Conservation (phyloP, 2,113 vertebrate genomes). For the Spermophilus dauricus region DNA sequence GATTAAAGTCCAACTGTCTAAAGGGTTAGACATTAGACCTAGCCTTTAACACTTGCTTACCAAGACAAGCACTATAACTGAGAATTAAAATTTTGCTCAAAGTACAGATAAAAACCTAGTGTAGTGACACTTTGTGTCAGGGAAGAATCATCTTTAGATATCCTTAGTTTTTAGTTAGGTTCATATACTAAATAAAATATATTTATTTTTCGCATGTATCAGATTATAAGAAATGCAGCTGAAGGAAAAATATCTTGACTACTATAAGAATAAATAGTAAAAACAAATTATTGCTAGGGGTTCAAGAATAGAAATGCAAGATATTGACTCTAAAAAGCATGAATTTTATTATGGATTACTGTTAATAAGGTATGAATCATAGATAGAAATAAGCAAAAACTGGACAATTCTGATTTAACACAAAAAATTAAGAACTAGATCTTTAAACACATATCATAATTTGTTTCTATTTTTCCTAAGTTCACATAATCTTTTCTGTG, state of each 20-base stretch:
- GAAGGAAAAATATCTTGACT: too few species aligned
- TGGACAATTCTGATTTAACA: background rate
- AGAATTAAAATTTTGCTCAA: background rate
- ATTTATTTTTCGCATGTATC: background rate
- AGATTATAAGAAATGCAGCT: background rate
- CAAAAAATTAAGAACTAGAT: background rate
- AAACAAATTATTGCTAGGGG: background rate
- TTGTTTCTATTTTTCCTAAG: background rate
- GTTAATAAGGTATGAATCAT: background rate
- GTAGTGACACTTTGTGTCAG: background rate
- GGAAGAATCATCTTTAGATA: background rate
- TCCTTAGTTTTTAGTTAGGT: background rate
- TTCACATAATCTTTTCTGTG: background rate
- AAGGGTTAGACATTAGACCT: background rate
- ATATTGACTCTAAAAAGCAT: background rate
- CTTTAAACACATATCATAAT: background rate
- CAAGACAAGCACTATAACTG: background rate
- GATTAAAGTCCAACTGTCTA: background rate
- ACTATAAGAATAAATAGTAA: background rate
- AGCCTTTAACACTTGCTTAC: background rate
- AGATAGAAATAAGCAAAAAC: background rate
- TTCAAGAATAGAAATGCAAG: background rate
- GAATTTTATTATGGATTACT: background rate
- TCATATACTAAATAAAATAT: background rate
- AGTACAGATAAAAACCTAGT: background rate